Percentiles rank a stretch among this genome's conserved stretches.
These are phyloP conservation scores for Pelodiscus sinensis DNA, from an alignment of 2,113 vertebrate genomes.

Conservation along the genomic window DNA sequence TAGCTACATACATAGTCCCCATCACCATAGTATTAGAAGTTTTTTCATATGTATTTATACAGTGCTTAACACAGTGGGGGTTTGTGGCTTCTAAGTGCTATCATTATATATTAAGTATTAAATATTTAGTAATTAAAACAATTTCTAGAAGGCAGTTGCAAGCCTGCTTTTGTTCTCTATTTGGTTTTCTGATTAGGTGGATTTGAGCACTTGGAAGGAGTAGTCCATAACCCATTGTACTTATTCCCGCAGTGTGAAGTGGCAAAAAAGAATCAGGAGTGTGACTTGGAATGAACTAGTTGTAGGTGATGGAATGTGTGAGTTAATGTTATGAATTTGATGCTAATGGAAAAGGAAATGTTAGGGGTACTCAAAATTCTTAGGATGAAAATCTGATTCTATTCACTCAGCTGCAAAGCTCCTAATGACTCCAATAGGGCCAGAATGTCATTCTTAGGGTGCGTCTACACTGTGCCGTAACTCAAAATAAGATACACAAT, in stretches of 20 bases:
- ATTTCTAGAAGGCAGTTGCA: not conserved
- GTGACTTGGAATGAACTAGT: not conserved
- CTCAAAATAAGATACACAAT: no score
- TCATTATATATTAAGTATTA: not conserved
- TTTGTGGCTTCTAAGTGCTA: not conserved
- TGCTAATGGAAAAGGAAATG: fast-evolving
- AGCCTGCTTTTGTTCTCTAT: not conserved
- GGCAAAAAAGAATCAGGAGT: not conserved
- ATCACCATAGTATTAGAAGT: not conserved
- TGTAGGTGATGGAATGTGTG: not conserved
- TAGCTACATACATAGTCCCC: not conserved
- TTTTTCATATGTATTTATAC: not conserved
- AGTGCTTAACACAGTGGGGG: not conserved
- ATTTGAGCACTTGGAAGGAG: not conserved
- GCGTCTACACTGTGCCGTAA: no score
- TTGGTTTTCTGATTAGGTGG: not conserved
- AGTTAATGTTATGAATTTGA: not conserved
- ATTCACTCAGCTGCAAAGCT: not conserved
- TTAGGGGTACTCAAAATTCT: not conserved
- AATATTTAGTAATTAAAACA: not conserved
- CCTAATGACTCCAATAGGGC: not conserved
- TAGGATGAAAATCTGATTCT: not conserved
- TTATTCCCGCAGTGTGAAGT: not conserved
- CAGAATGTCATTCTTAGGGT: not conserved
- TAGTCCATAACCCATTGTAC: not conserved